Base-by-base conservation (phyloP, 1,140 invertebrate species). In the Drosophila paulistorum region DNA sequence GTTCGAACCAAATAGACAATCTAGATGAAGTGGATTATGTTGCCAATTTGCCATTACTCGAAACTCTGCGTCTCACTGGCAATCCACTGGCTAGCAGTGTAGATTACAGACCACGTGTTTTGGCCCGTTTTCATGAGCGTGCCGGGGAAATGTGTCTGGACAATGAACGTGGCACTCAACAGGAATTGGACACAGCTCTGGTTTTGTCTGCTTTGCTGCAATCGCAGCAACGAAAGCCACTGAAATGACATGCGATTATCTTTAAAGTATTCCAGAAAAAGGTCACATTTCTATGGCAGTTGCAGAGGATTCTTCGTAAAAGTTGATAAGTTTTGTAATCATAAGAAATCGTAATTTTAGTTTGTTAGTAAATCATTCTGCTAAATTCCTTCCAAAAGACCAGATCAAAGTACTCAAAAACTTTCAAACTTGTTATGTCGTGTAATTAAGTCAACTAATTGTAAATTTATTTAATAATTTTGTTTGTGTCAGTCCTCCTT, bases 121-220 rank as follows among this genome's bases (percentile, higher is more conserved):
- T 99, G 61, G 96, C 97, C 78, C 94, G 95, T 63, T 98, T 98
- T 90, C 96, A 96, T 54, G 94, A 94, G 45, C 93, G 96, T 57
- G 96, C 96, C 68, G 92, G 93, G 39, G 95, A 97, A 75, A 94
- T 98, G 48, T 96, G 94, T 90, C 92, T 99, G 55, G 98, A 99
- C 87, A 97, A 97, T 90, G 96, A 97, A 82, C 96, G 95, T 77
- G 95, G 97, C 0, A 96, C 96, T 30, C 96, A 97, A 89, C 96
- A 96, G 79, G 98, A 99, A 92, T 91, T 98, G 54, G 98, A 99
- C 87, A 98, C 96, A 11, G 97, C 98, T 1, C 95, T 97, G 41
- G 95, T 99, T 11, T 92, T 98, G 54, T 96, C 97, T 91, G 98
- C 98, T 1, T 93, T 99, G 61, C 94, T 96, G 81, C 95, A 79